Conservation (phyloP, 2,113 vertebrate genomes). For the Aptenodytes forsteri region DNA sequence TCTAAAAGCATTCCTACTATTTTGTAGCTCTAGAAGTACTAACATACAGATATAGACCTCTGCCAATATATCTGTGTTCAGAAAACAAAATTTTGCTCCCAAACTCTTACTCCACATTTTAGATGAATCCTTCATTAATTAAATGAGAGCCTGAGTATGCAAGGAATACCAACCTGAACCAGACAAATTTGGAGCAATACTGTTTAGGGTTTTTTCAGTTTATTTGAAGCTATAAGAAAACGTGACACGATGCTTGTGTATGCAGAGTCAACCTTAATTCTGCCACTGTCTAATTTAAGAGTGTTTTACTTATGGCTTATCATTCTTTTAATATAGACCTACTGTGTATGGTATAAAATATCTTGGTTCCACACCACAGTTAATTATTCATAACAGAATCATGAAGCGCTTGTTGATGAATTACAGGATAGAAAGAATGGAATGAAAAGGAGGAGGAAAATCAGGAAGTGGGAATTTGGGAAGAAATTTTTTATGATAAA, state of each 20-base stretch:
- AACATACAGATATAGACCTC: not conserved
- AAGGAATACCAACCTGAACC: not conserved
- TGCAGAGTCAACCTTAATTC: not conserved
- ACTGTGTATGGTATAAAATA: not conserved
- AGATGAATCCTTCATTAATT: not conserved
- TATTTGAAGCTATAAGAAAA: not conserved
- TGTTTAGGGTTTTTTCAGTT: not conserved
- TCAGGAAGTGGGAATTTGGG: not conserved
- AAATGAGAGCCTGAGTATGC: not conserved
- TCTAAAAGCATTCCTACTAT: not conserved
- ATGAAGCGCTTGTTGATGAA: not conserved
- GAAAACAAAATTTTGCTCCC: not conserved
- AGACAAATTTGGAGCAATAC: not conserved
- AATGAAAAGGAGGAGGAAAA: not conserved
- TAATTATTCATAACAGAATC: slow-evolving; percentile 9
- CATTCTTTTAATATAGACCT: not conserved
- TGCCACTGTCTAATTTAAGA: not conserved
- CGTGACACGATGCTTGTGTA: accelerated
- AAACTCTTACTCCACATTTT: not conserved
- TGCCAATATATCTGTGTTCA: not conserved
- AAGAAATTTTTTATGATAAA: not conserved
- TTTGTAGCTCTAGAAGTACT: not conserved
- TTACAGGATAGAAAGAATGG: not conserved
- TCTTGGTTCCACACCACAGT: not conserved
- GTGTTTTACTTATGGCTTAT: not conserved